These are phyloP conservation scores for Glyphotaelius pellucidus DNA, from an alignment of 2,888 invertebrate genomes.

Conservation along the genomic window DNA sequence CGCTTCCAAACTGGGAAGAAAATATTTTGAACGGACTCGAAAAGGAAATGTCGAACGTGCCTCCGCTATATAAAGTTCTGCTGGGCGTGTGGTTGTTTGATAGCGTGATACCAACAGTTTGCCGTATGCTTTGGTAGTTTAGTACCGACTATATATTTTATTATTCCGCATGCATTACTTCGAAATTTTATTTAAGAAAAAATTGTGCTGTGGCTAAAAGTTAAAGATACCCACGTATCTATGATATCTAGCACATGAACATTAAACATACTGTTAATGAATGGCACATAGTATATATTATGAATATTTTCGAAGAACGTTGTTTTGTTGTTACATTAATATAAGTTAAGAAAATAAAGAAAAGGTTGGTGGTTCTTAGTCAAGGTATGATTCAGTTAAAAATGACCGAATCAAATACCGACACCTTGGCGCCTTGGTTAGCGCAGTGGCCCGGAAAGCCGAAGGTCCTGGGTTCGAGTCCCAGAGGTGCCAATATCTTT, in stretches of 20 bases:
- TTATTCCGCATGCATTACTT: background rate
- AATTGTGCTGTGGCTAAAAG: background rate
- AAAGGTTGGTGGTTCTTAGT: too few species aligned
- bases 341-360: too few species aligned
- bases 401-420: too few species aligned
- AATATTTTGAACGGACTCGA: slow-evolving; percentile 6
- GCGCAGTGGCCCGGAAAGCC: too few species aligned
- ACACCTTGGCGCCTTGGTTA: too few species aligned
- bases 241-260: background rate
- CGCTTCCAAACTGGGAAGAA: slow-evolving; percentile 20
- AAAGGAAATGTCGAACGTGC: slow-evolving; percentile 43
- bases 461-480: too few species aligned
- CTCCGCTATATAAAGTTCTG: background rate
- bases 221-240: background rate
- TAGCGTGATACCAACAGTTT: slow-evolving; percentile 24
- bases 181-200: background rate
- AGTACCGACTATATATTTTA: background rate
- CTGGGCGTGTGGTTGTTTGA: background rate
- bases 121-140: background rate
- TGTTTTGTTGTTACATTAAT: too few species aligned
- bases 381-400: too few species aligned
- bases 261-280: too few species aligned
- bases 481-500: too few species aligned
- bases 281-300: too few species aligned
- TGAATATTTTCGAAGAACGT: too few species aligned